These are phyloP conservation scores for Hydrolagus affinis DNA, from an alignment of 2,113 vertebrate genomes.

Conservation along the genomic window DNA sequence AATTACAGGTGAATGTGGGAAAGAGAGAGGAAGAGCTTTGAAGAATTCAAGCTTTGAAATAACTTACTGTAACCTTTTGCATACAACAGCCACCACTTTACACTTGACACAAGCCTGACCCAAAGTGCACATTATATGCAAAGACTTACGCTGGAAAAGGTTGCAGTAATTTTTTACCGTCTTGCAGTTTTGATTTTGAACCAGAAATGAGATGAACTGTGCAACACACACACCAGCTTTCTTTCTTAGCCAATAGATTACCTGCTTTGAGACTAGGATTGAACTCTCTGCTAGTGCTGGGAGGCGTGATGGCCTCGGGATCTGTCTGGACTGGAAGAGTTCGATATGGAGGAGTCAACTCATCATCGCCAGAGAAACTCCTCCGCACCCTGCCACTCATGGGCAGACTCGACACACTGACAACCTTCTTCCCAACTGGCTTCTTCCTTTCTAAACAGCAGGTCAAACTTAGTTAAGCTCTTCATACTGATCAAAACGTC, in stretches of 20 bases:
- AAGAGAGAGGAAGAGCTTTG: neutral
- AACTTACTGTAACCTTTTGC: neutral
- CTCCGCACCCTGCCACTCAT: constrained; percentile 67
- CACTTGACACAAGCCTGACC: neutral
- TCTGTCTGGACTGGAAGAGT: constrained; percentile 69
- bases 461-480: constrained; percentile 80
- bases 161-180: too few relatives aligned
- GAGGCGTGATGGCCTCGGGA: constrained; percentile 62
- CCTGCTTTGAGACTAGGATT: constrained; percentile 83
- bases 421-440: constrained; percentile 78
- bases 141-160: too few relatives aligned
- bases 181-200: too few relatives aligned
- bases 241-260: constrained; percentile 47
- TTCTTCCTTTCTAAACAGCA: constrained; percentile 96
- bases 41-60: neutral
- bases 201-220: neutral
- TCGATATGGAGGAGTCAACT: constrained; percentile 78
- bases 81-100: neutral
- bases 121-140: neutral
- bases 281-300: constrained; percentile 64
- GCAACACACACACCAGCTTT: neutral
- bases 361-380: constrained; percentile 81
- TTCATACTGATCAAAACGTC: neutral
- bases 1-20: neutral
- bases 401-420: constrained; percentile 76